Evolutionary conservation across 2,113 vertebrate species (phyloP), one percentile per base, ranked within the genome.

Genomic region (Scomber japonicus): DNA sequence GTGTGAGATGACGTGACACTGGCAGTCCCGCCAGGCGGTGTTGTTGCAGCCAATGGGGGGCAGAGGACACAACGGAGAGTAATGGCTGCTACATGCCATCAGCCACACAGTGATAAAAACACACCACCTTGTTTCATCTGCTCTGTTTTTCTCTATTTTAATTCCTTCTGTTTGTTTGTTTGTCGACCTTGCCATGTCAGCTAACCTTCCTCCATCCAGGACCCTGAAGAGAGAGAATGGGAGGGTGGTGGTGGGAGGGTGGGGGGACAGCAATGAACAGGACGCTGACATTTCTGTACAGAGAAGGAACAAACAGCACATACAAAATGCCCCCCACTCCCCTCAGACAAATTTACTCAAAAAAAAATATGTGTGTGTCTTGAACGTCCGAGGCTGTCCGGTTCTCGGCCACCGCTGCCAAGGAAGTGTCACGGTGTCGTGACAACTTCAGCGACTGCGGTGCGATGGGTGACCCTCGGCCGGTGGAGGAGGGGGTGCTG

Each of bases 181-280:
- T 92, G 93, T 94, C 84, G 93, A 95, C 95, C 94, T 95, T 95
- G 91, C 84, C 76, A 4, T 90, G 92, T 94, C 93, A 93, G 75
- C 86, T 93, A 91, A 95, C 95, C 94, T 94, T 93, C 91, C 89
- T 84, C 82, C 87, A 80, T 89, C 87, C 91, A 86, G 78, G 80
- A 88, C 89, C 87, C 73, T 66, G 77, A 91, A 85, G 80, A 80
- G 77, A 80, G 77, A 65, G 60, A 30, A 56, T 60, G 35, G 2
- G 78, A 83, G 56, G 60, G 27, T 72, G 66, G 21, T 21, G 21
- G 21, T 1, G 35, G 2, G 78, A 83, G 56, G 60, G 27, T 72
- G 66, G 21, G 72, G 59, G 66, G 49, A 48, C 49, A 69, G 68
- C 88, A 85, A 83, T 71, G 75, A 87, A 69, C 62, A 80, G 81